Conservation (phyloP, 2,113 vertebrate species). For the Alosa alosa region DNA sequence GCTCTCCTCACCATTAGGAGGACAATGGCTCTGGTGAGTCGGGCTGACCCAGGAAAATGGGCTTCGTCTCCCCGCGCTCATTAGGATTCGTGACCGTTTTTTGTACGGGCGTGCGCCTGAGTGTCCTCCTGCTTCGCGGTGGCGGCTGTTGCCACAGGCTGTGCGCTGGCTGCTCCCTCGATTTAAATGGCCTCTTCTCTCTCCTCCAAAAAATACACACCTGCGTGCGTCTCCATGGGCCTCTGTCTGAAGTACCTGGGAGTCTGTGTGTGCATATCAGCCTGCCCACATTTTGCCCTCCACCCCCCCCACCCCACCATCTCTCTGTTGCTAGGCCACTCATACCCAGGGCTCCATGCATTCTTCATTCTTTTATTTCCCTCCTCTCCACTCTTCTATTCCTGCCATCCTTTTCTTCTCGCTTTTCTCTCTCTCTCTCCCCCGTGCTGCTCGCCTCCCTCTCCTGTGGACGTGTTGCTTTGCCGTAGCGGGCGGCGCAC, state of each 20-base stretch:
- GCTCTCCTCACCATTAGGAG: neutral
- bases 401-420: neutral
- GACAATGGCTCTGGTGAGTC: neutral
- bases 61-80: neutral
- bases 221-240: neutral
- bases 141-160: too few species aligned
- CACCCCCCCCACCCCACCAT: too few species aligned
- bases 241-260: neutral
- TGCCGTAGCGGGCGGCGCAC: neutral
- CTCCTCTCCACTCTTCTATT: neutral
- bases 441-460: neutral
- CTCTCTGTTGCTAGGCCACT: neutral
- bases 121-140: too few species aligned
- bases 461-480: neutral
- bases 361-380: neutral
- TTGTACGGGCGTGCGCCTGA: neutral
- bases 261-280: neutral
- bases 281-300: neutral
- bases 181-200: neutral
- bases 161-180: too few species aligned
- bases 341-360: too few species aligned
- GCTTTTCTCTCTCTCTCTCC: neutral
- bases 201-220: neutral
- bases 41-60: neutral
- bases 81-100: neutral